Evolutionary conservation across 2,797 vertebrate genomes (phyloP), one percentile per base, ranked within the genome.

Genomic region (Mallotus villosus): DNA sequence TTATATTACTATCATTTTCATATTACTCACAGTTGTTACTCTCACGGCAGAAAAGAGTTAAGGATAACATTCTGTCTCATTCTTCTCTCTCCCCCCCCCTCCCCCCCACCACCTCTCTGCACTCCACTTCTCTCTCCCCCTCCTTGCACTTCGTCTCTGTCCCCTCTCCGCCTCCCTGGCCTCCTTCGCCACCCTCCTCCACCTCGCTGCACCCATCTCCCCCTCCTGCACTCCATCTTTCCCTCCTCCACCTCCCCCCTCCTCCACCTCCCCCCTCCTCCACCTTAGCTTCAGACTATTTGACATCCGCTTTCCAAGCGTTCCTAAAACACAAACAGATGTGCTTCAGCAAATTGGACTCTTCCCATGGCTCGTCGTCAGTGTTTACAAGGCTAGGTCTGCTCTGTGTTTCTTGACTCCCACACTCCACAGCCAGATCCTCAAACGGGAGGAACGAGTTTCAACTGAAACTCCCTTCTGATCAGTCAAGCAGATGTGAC

Each of bases 241-340:
- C 24, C 61, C 37, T 59, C 25, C 27, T 63, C 27, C 60, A 22
- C 29, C 49, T 71, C 4, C 0, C 7, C 34, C 14, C 5, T 57
- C 16, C 51, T 24, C 25, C 60, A 64, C 11, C 51, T 7, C 60
- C 58, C 46, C 63, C 29, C n/a, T 60, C 58, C 21, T 55, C 55
- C 55, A 34, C 53, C 37, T 53, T 66, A 68, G 41, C 53, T 64
- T 68, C 49, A 72, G 17, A 66, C 58, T 61, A 24, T 67, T 72
- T 46, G 51, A 67, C 58, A 29, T 72, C 41, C 53, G 32, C 73
- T 70, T 74, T 59, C 69, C 53, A 46, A 74, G 65, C 53, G 22
- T 65, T n/a, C 4, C 65, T 74, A 81, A 83, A 83, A 72, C 57
- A 75, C 75, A 81, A 83, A 75, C 82, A 86, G 78, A 84, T 86